Percentiles rank a stretch among this genome's conserved stretches.
These are phyloP conservation scores for Eurytoma californica DNA, from an alignment of 2,888 invertebrate species.

Conservation along the genomic window DNA sequence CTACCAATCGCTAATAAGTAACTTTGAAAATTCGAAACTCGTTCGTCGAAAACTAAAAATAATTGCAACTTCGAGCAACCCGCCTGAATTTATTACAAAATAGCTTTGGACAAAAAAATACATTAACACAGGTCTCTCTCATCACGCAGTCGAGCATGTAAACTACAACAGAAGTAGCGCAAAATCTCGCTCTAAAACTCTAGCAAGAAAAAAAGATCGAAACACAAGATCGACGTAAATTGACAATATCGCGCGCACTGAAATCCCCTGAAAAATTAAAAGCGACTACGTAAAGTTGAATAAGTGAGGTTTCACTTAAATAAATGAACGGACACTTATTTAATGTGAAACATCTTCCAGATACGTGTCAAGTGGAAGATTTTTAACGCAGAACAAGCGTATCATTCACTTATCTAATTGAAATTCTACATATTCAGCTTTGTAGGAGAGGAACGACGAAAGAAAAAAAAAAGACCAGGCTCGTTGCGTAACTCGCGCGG, in stretches of 20 bases:
- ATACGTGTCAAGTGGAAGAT: too few species aligned
- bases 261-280: conserved; percentile 1
- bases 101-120: neutral
- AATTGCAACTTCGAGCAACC: neutral
- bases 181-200: neutral
- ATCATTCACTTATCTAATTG: too few species aligned
- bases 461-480: neutral
- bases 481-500: neutral
- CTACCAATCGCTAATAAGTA: neutral
- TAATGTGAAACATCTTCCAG: too few species aligned
- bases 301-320: too few species aligned
- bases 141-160: neutral
- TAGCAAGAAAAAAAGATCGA: conserved; percentile 1
- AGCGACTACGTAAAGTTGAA: neutral
- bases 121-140: conserved; percentile 26
- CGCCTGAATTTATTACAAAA: neutral
- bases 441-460: neutral
- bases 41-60: neutral
- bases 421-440: too few species aligned
- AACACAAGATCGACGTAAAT: neutral
- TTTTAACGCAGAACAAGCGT: too few species aligned
- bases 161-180: neutral
- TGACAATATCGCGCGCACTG: neutral
- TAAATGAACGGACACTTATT: too few species aligned
- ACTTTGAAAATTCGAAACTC: neutral